Evolutionary conservation across 2,888 invertebrate genomes (phyloP), one percentile per base, ranked within the genome.

Genomic region (Odontomyia ornata): DNA sequence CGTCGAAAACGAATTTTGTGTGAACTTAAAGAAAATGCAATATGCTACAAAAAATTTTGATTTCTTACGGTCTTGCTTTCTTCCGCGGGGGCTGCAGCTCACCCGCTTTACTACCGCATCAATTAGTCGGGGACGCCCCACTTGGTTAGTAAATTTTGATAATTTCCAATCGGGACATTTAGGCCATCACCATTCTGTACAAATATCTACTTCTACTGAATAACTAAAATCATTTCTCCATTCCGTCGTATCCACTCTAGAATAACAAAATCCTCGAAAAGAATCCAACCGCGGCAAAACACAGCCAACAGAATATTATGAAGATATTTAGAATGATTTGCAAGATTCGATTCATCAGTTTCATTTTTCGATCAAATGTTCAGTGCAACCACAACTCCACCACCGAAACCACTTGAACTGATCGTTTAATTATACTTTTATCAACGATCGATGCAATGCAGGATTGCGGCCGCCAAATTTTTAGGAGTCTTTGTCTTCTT

Each of bases 261-360:
- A 77, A 30, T 27, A 77, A 52, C 62, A 77, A 47, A 75, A 79
- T 36, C 62, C 79, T 73, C 25, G 76, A 21, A 69, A 77, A 11
- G 69, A 79, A 79, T 47, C 79, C 76, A 15, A 75, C 64, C 21
- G 64, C 56, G 13, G 75, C 79, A 52, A 79, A 79, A n/a, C 57
- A 27, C 18, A 79, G 18, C 77, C 76, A 77, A 18, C 76, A 75
- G 18, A 79, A 9, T 21, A 77, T 25, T 30, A 73, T 25, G n/a
- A 76, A 21, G 30, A 67, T 21, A 60, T 65, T 57, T 18, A 30
- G 30, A n/a, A 57, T n/a, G 15, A 73, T 36, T 9, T 43, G 73
- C 21, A 73, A 21, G 15, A 36, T 25, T 36, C 27, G 30, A 21
- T 57, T 73, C 73, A 60, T 43, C 60, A 25, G 5, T 60, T 25